Percentiles rank a stretch among this genome's conserved stretches.
Evolutionary conservation across 2,797 vertebrate species (phyloP).

Genomic region (Catostomus latipinnis): DNA sequence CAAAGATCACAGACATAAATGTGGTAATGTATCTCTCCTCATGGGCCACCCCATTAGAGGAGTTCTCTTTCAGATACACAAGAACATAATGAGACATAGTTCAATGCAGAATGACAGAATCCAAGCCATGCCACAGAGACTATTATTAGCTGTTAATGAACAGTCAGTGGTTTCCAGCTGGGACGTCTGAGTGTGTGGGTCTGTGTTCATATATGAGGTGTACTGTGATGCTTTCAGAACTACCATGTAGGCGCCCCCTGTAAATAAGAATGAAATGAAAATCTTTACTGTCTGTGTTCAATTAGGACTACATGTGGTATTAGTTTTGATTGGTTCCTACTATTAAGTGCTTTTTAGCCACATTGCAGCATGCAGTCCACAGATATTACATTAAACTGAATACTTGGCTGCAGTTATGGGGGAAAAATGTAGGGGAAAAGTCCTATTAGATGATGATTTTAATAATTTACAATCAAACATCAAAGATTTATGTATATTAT

Average conservation of each 20-base stretch:
- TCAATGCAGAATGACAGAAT: conserved; percentile 12
- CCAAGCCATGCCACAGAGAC: background rate
- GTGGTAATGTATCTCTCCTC: conserved; percentile 29
- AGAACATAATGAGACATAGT: conserved; percentile 32
- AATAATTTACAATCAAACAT: too few relatives aligned
- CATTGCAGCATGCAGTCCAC: background rate
- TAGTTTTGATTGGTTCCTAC: background rate
- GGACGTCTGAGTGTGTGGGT: conserved; percentile 4
- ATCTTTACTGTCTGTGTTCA: background rate
- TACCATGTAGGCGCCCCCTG: conserved; percentile 8
- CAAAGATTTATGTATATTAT: too few relatives aligned
- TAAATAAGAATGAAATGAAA: background rate
- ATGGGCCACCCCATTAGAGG: conserved; percentile 21
- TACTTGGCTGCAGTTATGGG: too few relatives aligned
- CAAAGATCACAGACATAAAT: conserved; percentile 43
- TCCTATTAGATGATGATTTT: too few relatives aligned
- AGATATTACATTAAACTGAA: background rate
- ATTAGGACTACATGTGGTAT: background rate
- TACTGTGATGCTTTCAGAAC: conserved; percentile 12
- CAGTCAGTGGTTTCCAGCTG: conserved; percentile 22
- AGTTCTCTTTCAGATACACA: conserved; percentile 17
- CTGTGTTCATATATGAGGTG: conserved; percentile 15
- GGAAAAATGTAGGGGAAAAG: too few relatives aligned
- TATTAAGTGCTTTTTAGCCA: background rate
- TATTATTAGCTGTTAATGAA: conserved; percentile 46